These are phyloP conservation scores for Itoplectis maculator DNA, from an alignment of 2,888 invertebrate genomes.

Conservation along the genomic window DNA sequence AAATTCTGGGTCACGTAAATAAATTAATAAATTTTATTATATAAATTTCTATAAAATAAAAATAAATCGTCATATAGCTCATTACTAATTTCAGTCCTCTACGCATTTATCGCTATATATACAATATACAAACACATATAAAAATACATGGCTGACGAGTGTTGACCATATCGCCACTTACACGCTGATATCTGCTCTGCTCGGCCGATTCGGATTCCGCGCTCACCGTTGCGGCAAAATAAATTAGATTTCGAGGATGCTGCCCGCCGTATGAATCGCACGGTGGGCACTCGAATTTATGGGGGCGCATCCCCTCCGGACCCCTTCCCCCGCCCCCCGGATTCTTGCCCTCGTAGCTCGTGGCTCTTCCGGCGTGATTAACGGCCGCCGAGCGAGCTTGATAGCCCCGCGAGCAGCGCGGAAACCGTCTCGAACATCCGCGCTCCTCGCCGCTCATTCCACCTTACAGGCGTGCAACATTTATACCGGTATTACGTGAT, in stretches of 20 bases:
- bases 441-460: conserved; percentile 26
- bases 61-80: too few relatives aligned
- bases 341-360: conserved; percentile 49
- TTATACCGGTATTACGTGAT: conserved; percentile 63
- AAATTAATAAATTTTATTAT: too few relatives aligned
- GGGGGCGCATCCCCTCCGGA: conserved; percentile 59
- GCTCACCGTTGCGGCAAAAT: conserved; percentile 53
- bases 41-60: too few relatives aligned
- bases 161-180: conserved; percentile 39
- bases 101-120: too few relatives aligned
- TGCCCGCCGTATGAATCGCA: conserved; percentile 54
- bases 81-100: too few relatives aligned
- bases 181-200: conserved; percentile 54
- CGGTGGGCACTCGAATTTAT: conserved; percentile 56
- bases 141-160: conserved; percentile 11
- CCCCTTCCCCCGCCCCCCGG: conserved; percentile 34
- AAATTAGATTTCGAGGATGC: conserved; percentile 61
- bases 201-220: conserved; percentile 33
- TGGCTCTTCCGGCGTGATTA: conserved; percentile 60
- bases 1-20: too few relatives aligned
- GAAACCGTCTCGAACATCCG: conserved; percentile 54
- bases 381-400: conserved; percentile 62
- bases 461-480: conserved; percentile 57
- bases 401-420: conserved; percentile 55
- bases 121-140: neutral